Conservation (phyloP, 2,113 vertebrate genomes). For the Morone chrysops region DNA sequence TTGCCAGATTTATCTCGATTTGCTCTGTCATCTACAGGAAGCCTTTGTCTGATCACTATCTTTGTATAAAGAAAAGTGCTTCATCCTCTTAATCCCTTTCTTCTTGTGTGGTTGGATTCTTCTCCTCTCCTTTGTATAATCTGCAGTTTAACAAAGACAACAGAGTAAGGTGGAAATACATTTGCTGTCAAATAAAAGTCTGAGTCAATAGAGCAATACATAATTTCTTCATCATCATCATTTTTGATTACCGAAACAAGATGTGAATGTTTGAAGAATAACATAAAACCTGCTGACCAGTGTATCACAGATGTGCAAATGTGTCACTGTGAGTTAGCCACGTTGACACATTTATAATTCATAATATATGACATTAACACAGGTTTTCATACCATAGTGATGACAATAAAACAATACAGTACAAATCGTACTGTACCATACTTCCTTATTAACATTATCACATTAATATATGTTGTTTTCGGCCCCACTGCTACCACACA, state of each 20-base stretch:
- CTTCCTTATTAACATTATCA: too few relatives aligned
- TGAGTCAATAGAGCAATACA: not conserved
- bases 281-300: not conserved
- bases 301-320: not conserved
- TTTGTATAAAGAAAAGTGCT: conserved; percentile 42
- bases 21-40: conserved; percentile 50
- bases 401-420: not conserved
- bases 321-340: too few relatives aligned
- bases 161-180: not conserved
- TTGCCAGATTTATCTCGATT: conserved; percentile 51
- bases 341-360: too few relatives aligned
- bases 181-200: conserved; percentile 12
- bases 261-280: not conserved
- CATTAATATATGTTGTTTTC: not conserved
- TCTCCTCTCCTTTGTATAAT: not conserved
- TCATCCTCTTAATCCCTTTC: conserved; percentile 16
- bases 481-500: not conserved
- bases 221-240: too few relatives aligned
- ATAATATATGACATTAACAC: not conserved
- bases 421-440: too few relatives aligned
- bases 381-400: not conserved
- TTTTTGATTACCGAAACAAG: not conserved
- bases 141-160: not conserved
- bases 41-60: conserved; percentile 49
- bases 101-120: conserved; percentile 33